phyloP scores from a whole-genome alignment of 2,888 invertebrate species.

The Cyclophora albipunctata region DNA sequence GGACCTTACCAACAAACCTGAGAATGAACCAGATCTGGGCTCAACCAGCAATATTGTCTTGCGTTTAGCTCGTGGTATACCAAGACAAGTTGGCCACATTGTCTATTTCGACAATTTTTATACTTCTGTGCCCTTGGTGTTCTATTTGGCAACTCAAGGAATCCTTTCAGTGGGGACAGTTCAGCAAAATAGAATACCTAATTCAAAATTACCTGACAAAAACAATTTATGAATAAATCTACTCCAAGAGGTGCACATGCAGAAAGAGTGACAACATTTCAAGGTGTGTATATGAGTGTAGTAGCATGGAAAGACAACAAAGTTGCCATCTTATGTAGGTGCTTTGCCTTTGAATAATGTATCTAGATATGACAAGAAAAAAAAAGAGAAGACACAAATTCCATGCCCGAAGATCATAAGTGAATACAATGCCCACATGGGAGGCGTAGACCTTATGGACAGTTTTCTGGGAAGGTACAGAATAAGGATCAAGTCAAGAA shows the following conservation, averaged over 20 bases:
- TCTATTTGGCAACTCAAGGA: constrained; percentile 19
- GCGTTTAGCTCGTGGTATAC: constrained; percentile 13
- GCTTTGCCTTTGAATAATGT: constrained; percentile 25
- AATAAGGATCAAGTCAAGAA: constrained; percentile 15
- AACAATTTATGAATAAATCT: constrained; percentile 10
- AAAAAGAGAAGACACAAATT: constrained; percentile 27
- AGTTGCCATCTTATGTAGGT: constrained; percentile 28
- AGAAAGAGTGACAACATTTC: constrained; percentile 15
- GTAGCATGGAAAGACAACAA: constrained; percentile 19
- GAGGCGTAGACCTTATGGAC: constrained; percentile 15
- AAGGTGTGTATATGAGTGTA: constrained; percentile 12
- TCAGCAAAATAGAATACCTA: constrained; percentile 15
- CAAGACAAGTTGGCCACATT: constrained; percentile 17
- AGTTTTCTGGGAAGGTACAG: constrained; percentile 12
- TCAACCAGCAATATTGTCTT: constrained; percentile 14
- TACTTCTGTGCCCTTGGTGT: constrained; percentile 28
- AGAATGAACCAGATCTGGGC: constrained; percentile 13
- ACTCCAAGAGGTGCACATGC: constrained; percentile 13
- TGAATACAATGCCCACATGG: constrained; percentile 5
- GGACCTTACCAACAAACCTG: constrained; percentile 8
- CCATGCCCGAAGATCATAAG: constrained; percentile 13
- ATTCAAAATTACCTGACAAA: constrained; percentile 13
- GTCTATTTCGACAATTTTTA: constrained; percentile 33
- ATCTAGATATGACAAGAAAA: constrained; percentile 27
- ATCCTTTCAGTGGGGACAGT: constrained; percentile 13